Conservation (phyloP, 2,797 vertebrate species). For the Cryptoblepharus egeriae region DNA sequence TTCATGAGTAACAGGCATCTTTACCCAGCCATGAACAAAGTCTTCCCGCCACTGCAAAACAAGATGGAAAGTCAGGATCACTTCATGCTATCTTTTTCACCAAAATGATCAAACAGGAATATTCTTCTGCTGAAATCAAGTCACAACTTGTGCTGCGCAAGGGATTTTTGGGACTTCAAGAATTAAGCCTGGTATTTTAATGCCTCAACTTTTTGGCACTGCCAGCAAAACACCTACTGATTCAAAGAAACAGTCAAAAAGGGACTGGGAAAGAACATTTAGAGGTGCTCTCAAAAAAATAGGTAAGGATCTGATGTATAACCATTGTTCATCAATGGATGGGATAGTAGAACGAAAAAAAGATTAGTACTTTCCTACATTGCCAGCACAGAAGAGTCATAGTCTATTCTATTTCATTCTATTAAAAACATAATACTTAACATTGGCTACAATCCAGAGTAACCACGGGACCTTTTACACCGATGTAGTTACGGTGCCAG, state of each 20-base stretch:
- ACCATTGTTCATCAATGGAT: neutral
- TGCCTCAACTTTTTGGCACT: neutral
- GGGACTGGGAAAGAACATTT: neutral
- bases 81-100: neutral
- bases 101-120: neutral
- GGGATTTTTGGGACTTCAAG: neutral
- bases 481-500: too few species aligned
- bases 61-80: conserved; percentile 22
- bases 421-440: too few species aligned
- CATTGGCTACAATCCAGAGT: too few species aligned
- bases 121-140: neutral
- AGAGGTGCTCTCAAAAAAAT: neutral
- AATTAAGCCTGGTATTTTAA: neutral
- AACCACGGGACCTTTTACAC: too few species aligned
- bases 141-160: neutral
- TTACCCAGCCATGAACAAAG: conserved; percentile 87
- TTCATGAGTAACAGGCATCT: conserved; percentile 88
- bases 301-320: neutral
- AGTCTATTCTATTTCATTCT: neutral
- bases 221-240: neutral
- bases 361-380: neutral
- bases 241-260: neutral
- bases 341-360: neutral
- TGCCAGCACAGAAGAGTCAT: neutral
- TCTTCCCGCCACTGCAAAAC: conserved; percentile 89